A percentile compares a stretch with the other conserved stretches of the same genome.
Conservation (phyloP, 2,797 vertebrate genomes). For the Iguana delicatissima region DNA sequence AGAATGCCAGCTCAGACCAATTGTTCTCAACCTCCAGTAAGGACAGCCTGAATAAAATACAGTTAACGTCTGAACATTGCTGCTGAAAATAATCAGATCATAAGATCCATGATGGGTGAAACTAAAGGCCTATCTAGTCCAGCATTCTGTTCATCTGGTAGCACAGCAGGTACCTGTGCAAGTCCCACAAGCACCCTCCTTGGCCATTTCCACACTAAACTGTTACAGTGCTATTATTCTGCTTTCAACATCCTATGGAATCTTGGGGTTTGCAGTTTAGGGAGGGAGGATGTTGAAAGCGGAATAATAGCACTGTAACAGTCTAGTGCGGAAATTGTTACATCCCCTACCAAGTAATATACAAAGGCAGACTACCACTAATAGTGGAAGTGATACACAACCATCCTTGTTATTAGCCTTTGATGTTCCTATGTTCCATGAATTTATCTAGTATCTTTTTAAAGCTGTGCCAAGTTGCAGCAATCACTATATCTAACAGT, state of each 20-base stretch:
- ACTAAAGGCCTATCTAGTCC: not conserved
- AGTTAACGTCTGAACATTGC: not conserved
- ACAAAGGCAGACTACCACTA: not conserved
- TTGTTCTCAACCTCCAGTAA: not conserved
- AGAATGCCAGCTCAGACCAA: no score
- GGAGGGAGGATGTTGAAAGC: no score
- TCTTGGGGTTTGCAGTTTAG: no score
- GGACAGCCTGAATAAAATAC: not conserved
- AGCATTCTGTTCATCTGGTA: not conserved
- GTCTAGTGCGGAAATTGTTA: not conserved
- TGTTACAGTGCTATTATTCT: no score
- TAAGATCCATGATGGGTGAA: not conserved
- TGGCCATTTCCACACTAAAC: no score
- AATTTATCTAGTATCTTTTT: no score
- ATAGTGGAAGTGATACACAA: not conserved
- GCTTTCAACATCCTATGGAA: no score
- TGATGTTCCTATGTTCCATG: not conserved
- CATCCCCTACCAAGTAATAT: not conserved
- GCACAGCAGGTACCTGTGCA: not conserved
- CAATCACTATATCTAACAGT: no score
- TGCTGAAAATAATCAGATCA: not conserved
- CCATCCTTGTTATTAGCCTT: not conserved
- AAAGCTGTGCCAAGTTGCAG: no score
- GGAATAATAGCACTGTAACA: no score
- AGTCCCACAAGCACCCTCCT: not conserved